Percentiles rank a stretch among this genome's conserved stretches.
Evolutionary conservation across 2,113 vertebrate genomes (phyloP).

Genomic region (Syngnathus typhle): DNA sequence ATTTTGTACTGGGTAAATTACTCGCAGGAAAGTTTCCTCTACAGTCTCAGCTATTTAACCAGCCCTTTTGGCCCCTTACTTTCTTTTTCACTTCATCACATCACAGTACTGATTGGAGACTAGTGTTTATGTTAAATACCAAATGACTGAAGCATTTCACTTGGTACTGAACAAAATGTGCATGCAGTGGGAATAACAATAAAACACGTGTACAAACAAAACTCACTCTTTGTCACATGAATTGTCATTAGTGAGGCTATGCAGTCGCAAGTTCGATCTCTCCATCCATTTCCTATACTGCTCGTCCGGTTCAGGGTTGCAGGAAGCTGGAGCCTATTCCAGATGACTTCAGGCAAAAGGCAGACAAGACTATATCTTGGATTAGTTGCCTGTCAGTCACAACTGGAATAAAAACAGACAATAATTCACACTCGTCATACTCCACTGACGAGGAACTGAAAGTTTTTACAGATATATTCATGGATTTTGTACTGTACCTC

Average conservation of each 20-base stretch:
- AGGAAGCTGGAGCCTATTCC: too few relatives aligned
- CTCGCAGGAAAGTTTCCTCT: conserved; percentile 32
- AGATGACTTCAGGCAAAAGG: too few relatives aligned
- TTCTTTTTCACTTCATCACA: conserved; percentile 52
- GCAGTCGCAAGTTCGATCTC: too few relatives aligned
- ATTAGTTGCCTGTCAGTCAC: background rate
- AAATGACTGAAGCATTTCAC: conserved; percentile 64
- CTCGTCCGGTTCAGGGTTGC: too few relatives aligned
- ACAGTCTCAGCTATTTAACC: conserved; percentile 26
- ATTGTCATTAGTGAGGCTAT: too few relatives aligned
- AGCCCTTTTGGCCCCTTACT: conserved; percentile 33
- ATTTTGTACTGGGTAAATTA: conserved; percentile 39
- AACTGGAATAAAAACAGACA: background rate
- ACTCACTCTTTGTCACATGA: background rate
- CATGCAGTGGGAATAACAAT: conserved; percentile 48
- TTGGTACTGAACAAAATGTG: conserved; percentile 62
- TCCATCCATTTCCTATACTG: too few relatives aligned
- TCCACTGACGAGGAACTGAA: too few relatives aligned
- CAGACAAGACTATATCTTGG: too few relatives aligned
- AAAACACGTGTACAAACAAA: conserved; percentile 56
- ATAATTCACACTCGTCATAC: background rate
- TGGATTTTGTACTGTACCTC: too few relatives aligned
- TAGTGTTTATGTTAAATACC: conserved; percentile 60
- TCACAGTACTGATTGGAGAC: conserved; percentile 53
- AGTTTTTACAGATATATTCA: too few relatives aligned